Evolutionary conservation across 92 coral and sea anemone genomes (phyloP).

Genomic region (Siderastrea radians): DNA sequence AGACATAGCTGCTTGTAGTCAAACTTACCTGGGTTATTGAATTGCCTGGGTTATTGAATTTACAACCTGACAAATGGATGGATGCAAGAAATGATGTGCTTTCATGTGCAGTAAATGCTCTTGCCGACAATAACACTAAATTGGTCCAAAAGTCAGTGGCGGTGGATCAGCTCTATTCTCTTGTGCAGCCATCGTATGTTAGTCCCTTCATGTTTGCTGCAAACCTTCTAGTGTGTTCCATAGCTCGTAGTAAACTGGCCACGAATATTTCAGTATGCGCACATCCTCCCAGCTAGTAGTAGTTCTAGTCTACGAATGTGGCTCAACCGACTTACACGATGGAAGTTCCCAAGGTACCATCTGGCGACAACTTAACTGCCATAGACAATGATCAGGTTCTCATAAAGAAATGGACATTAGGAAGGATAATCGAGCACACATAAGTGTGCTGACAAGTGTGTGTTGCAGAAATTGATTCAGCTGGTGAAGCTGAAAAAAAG

Average conservation of each 20-base stretch:
- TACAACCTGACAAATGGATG: neutral
- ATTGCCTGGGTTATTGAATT: neutral
- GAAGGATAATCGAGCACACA: conserved; percentile 53
- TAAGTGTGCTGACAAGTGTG: conserved; percentile 55
- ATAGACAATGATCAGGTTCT: conserved; percentile 55
- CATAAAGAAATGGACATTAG: conserved; percentile 47
- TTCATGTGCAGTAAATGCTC: conserved; percentile 7
- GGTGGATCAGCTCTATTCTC: conserved; percentile 21
- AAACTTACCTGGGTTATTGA: conserved; percentile 3
- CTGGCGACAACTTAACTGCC: conserved; percentile 39
- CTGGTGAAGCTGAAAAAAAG: conserved; percentile 19
- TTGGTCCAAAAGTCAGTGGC: neutral
- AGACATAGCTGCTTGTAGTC: neutral
- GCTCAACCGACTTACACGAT: conserved; percentile 37
- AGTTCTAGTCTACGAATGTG: conserved; percentile 9
- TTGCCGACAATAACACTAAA: neutral
- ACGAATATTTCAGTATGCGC: neutral
- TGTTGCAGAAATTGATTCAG: conserved; percentile 33
- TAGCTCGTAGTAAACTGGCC: conserved; percentile 4
- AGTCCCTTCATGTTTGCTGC: conserved; percentile 18
- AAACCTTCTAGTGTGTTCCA: conserved; percentile 31
- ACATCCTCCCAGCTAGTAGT: conserved; percentile 34
- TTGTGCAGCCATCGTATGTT: conserved; percentile 16
- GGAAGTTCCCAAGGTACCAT: conserved; percentile 31
- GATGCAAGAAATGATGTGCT: conserved; percentile 1